These are phyloP conservation scores for Sycophila sp. DNA, from an alignment of 1,140 invertebrate species.

Conservation along the genomic window DNA sequence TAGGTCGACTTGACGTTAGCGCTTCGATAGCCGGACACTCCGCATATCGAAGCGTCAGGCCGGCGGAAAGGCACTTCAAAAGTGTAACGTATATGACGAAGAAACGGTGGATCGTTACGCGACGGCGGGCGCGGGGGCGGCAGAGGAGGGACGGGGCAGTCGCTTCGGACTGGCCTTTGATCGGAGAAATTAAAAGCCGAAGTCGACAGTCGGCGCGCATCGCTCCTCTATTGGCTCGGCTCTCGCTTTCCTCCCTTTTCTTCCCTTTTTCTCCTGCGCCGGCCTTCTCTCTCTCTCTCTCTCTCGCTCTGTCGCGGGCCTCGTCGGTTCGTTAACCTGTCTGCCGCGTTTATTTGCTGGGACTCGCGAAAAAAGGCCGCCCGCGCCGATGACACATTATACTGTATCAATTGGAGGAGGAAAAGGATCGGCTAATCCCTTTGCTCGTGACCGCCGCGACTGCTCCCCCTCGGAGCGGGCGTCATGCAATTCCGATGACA, in stretches of 20 bases:
- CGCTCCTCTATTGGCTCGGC: slow-evolving; percentile 12
- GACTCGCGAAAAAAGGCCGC: slow-evolving; percentile 48
- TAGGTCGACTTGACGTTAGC: slow-evolving; percentile 27
- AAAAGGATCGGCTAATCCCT: neutral
- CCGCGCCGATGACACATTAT: slow-evolving; percentile 61
- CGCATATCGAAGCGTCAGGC: slow-evolving; percentile 29
- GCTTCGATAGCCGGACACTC: neutral
- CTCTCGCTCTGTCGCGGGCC: slow-evolving; percentile 36
- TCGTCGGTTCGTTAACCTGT: slow-evolving; percentile 63
- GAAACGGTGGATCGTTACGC: neutral
- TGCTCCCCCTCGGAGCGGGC: neutral
- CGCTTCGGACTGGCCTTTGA: slow-evolving; percentile 52
- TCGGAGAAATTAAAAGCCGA: slow-evolving; percentile 62
- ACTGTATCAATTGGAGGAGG: slow-evolving; percentile 56
- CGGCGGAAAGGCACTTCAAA: slow-evolving; percentile 37
- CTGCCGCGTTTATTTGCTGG: slow-evolving; percentile 61
- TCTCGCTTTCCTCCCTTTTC: neutral
- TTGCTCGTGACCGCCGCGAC: too few relatives aligned
- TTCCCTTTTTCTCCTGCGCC: slow-evolving; percentile 1
- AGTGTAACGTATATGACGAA: slow-evolving; percentile 2
- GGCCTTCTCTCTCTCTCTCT: slow-evolving; percentile 5
- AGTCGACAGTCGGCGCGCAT: slow-evolving; percentile 52
- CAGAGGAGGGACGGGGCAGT: neutral
- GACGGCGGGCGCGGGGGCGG: neutral
- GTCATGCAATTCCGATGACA: neutral